phyloP scores from a whole-genome alignment of 2,113 vertebrate genomes.

The Gorsachius goisagi region DNA sequence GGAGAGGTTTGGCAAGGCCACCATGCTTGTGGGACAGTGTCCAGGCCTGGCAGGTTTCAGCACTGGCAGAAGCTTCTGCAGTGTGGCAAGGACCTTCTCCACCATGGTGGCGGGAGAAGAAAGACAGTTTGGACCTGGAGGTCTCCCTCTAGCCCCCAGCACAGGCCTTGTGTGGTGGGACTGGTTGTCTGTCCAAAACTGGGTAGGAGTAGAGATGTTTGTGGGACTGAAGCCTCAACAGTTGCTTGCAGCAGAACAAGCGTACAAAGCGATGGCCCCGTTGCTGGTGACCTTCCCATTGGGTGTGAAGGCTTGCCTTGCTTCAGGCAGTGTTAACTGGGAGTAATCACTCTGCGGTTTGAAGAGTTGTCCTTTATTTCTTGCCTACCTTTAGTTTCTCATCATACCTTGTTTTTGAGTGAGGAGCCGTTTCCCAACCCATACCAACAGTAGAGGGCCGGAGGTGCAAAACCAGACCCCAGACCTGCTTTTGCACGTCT shows the following conservation, averaged over 20 bases:
- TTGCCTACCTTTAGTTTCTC: not conserved
- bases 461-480: not conserved
- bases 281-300: not conserved
- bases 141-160: no score
- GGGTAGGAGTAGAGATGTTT: not conserved
- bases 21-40: rapidly evolving
- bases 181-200: rapidly evolving
- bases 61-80: not conserved
- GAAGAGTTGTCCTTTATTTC: not conserved
- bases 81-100: not conserved
- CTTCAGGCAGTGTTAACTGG: not conserved
- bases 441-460: rapidly evolving
- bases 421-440: not conserved
- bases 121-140: not conserved
- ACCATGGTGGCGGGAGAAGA: not conserved
- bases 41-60: not conserved
- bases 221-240: not conserved
- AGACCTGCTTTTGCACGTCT: not conserved
- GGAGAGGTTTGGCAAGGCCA: not conserved
- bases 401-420: not conserved
- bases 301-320: not conserved
- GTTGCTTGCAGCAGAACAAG: not conserved
- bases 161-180: not conserved
- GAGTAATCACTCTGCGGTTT: not conserved
- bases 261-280: rapidly evolving